A percentile compares a stretch with the other conserved stretches of the same genome.
phyloP scores from a whole-genome alignment of 2,797 vertebrate species.

The Zonotrichia albicollis region DNA sequence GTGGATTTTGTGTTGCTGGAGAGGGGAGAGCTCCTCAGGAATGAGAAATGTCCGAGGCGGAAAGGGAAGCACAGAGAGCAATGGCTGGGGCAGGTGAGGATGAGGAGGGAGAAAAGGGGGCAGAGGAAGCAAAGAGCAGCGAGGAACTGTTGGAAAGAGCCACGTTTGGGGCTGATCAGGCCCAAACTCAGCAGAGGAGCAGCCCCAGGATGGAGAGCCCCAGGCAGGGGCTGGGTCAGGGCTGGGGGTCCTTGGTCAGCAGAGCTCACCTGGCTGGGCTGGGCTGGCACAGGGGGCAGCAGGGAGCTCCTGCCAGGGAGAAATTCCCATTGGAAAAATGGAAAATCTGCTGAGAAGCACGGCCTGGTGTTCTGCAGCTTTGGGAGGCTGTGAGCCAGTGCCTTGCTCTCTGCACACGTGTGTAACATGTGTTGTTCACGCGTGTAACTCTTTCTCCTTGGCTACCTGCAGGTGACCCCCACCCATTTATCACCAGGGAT shows the following conservation, averaged over 20 bases:
- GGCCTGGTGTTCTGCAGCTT: accelerated
- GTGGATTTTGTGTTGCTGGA: background rate
- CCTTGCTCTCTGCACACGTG: too few species aligned
- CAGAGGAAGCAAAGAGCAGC: background rate
- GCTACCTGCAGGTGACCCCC: accelerated
- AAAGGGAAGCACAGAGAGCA: too few species aligned
- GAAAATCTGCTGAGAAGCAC: background rate
- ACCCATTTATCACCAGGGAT: background rate
- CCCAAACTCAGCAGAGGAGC: background rate
- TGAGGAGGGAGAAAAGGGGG: too few species aligned
- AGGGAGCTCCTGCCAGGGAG: background rate
- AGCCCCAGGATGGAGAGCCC: background rate
- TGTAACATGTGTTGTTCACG: too few species aligned
- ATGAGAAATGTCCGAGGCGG: background rate
- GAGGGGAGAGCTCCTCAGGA: background rate
- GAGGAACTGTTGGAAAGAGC: background rate
- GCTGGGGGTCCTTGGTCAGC: background rate
- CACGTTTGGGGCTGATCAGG: background rate
- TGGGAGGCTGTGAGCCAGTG: background rate
- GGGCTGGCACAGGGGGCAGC: background rate
- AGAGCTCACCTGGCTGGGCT: background rate
- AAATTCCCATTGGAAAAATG: background rate
- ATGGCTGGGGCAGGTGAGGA: background rate
- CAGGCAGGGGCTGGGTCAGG: background rate
- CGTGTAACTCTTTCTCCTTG: background rate